Percentiles rank a stretch among this genome's conserved stretches.
Evolutionary conservation across 37 sponge, comb jelly and placozoan genomes (phyloP).

Genomic region (Oopsacas minuta): DNA sequence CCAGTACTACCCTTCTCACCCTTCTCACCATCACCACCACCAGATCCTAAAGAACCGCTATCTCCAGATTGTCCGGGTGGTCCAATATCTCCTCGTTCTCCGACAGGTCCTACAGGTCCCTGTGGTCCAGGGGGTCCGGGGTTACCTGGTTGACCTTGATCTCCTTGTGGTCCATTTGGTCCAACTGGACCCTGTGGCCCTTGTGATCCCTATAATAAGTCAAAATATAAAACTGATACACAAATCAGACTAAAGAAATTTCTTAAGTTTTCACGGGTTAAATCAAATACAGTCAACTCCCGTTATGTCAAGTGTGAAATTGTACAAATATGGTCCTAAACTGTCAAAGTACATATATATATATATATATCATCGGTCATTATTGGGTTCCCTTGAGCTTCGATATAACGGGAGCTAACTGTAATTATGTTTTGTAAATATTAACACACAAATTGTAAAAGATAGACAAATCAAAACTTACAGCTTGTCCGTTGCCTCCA

Average conservation of each 20-base stretch:
- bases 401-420: no score
- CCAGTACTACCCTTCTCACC: slow-evolving; percentile 11
- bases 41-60: neutral
- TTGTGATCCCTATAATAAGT: neutral
- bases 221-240: no score
- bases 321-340: no score
- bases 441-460: neutral
- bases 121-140: slow-evolving; percentile 14
- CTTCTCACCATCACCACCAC: neutral
- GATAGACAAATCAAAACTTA: no score
- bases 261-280: no score
- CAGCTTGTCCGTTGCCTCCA: neutral
- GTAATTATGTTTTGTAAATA: no score
- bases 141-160: neutral
- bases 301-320: no score
- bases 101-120: neutral
- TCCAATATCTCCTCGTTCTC: slow-evolving; percentile 1
- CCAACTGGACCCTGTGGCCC: neutral
- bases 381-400: no score
- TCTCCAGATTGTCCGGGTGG: neutral
- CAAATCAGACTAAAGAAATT: no score
- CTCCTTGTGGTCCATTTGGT: neutral
- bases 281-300: no score
- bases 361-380: no score
- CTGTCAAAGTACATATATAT: no score